phyloP scores from a whole-genome alignment of 2,797 vertebrate genomes.

The Mus caroli region DNA sequence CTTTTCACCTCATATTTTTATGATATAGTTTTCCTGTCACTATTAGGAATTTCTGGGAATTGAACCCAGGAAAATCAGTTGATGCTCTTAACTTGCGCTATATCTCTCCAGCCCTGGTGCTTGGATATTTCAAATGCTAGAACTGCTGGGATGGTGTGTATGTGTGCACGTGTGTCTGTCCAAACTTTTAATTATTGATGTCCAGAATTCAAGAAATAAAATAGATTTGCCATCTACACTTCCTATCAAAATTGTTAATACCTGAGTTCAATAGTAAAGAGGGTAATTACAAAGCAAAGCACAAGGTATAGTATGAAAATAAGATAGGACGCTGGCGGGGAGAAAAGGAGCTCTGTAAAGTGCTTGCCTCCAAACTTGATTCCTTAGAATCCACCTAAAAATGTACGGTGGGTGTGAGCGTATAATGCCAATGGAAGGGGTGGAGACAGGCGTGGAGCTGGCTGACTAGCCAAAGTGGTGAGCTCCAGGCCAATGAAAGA shows the following conservation, averaged over 20 bases:
- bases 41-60: conserved; percentile 16
- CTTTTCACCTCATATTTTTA: not conserved
- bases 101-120: not conserved
- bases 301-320: conserved; percentile 11
- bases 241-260: conserved; percentile 39
- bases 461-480: not conserved
- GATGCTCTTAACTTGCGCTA: not conserved
- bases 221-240: conserved; percentile 9
- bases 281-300: conserved; percentile 40
- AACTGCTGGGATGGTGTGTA: not conserved
- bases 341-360: not conserved
- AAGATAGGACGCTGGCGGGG: not conserved
- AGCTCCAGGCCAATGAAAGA: not conserved
- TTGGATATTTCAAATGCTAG: not conserved
- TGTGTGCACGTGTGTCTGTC: not conserved
- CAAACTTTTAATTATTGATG: conserved; percentile 28
- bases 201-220: conserved; percentile 54
- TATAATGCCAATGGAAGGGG: not conserved
- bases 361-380: not conserved
- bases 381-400: not conserved
- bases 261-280: conserved; percentile 38
- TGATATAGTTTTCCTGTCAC: not conserved
- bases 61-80: not conserved
- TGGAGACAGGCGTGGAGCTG: not conserved
- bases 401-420: too few species aligned